Evolutionary conservation across 2,888 invertebrate genomes (phyloP), one percentile per base, ranked within the genome.

Genomic region (Eretmocerus hayati): DNA sequence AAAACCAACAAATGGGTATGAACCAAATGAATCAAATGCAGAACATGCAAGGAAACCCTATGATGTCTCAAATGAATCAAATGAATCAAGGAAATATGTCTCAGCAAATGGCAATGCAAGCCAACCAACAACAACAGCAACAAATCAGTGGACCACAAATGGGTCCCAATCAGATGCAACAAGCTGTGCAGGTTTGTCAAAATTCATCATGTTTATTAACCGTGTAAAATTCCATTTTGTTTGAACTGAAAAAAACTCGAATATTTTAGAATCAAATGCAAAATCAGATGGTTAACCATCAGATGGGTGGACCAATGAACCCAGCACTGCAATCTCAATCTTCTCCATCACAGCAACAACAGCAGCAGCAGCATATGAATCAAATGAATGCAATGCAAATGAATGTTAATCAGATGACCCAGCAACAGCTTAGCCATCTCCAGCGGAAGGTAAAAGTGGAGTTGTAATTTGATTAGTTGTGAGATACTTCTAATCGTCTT

Each of bases 21-120:
- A 58, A 59, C 59, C 74, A 65, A 55, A 78, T 79, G 61, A 74
- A 74, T 0, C 75, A 75, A 33, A 79, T 80, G 73, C 75, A 75
- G 3, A 70, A 60, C 0, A 63, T 69, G 63, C 71, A 67, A 54
- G 62, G 61, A 15, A 70, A 74, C 39, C 77, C 77, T 40, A 77
- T 79, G 46, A 39, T 52, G 31, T 11, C 9, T 21, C 47, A 51
- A 44, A 37, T 47, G 20, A 52, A 42, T 35, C 45, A 46, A n/a
- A 48, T 52, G 39, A 43, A 42, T 40, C 49, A 48, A 43, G 36
- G 32, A 18, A 46, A 46, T 9, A 42, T 46, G 22, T 2, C 21
- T 59, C 60, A 54, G 16, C 62, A 62, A 46, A 63, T 64, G 57
- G 64, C 62, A 5, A 22, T 43, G 22, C 51, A 43, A 37, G 26